phyloP scores from a whole-genome alignment of 2,888 invertebrate species.

The Drosophila barbarae region DNA sequence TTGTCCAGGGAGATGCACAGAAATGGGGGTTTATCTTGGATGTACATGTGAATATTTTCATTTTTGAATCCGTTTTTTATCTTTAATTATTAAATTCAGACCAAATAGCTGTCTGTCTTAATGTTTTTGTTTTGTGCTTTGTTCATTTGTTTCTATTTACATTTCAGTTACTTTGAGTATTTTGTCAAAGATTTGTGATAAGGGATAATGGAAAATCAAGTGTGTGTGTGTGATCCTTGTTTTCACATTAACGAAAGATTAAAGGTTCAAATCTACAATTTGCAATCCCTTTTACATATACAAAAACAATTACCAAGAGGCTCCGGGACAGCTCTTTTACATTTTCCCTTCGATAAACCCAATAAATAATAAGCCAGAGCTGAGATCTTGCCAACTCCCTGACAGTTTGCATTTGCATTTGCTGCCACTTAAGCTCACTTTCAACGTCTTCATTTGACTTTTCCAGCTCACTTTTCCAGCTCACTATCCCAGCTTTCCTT shows the following conservation, averaged over 20 bases:
- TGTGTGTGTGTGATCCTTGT: not conserved
- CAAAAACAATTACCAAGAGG: not conserved
- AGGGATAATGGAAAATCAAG: too few species aligned
- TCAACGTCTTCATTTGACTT: slow-evolving; percentile 16
- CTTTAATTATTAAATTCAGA: not conserved
- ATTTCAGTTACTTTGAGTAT: not conserved
- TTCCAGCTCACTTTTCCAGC: slow-evolving; percentile 37
- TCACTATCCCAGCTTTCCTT: slow-evolving; percentile 1
- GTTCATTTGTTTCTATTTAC: not conserved
- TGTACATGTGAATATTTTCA: not conserved
- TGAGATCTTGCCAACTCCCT: not conserved
- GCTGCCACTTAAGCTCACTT: slow-evolving; percentile 26
- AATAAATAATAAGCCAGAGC: not conserved
- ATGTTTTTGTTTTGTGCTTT: not conserved
- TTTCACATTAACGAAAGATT: not conserved
- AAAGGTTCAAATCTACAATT: not conserved
- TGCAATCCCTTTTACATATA: too few species aligned
- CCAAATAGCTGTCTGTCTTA: not conserved
- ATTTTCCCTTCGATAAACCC: not conserved
- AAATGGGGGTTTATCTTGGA: not conserved
- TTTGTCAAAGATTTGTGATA: not conserved
- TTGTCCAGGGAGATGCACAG: slow-evolving; percentile 8
- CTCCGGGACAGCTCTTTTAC: not conserved
- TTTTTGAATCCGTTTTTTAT: not conserved
- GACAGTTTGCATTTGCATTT: slow-evolving; percentile 10